Evolutionary conservation across 2,797 vertebrate genomes (phyloP).

Genomic region (Parauchenoglanis punctatus): DNA sequence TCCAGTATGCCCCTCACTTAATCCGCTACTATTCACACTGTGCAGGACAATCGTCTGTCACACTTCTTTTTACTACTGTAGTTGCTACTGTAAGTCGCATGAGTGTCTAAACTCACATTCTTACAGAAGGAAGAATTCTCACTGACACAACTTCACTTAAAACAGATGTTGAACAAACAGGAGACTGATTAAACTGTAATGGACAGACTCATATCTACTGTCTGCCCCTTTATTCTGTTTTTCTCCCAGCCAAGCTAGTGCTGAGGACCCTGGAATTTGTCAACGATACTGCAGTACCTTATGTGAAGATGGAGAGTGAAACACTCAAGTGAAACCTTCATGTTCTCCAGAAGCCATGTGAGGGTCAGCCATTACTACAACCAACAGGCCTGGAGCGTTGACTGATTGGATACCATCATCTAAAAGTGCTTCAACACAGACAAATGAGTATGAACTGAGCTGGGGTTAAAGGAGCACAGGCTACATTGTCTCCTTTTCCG

Average conservation of each 20-base stretch:
- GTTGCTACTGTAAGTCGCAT: background rate
- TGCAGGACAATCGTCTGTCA: conserved; percentile 68
- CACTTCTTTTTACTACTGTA: conserved; percentile 33
- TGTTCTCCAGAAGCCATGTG: conserved; percentile 53
- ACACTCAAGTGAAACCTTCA: conserved; percentile 23
- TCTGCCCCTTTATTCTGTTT: background rate
- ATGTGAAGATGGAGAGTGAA: conserved; percentile 17
- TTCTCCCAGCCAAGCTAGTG: conserved; percentile 53
- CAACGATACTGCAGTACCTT: background rate
- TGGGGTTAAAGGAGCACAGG: conserved; percentile 69
- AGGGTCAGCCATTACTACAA: conserved; percentile 59
- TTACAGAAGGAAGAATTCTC: background rate
- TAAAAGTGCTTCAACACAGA: conserved; percentile 61
- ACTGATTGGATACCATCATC: conserved; percentile 59
- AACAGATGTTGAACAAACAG: conserved; percentile 17
- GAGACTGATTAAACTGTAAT: background rate
- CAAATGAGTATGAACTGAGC: conserved; percentile 66
- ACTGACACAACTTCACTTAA: background rate
- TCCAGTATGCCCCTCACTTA: conserved; percentile 80
- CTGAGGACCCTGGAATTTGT: conserved; percentile 79
- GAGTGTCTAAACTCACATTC: background rate
- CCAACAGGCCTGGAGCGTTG: conserved; percentile 45
- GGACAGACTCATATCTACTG: background rate
- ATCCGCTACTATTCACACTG: conserved; percentile 77
- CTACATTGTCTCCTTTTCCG: conserved; percentile 69